These are phyloP conservation scores for Chaenogobius annularis DNA, from an alignment of 2,113 vertebrate genomes.

Conservation along the genomic window DNA sequence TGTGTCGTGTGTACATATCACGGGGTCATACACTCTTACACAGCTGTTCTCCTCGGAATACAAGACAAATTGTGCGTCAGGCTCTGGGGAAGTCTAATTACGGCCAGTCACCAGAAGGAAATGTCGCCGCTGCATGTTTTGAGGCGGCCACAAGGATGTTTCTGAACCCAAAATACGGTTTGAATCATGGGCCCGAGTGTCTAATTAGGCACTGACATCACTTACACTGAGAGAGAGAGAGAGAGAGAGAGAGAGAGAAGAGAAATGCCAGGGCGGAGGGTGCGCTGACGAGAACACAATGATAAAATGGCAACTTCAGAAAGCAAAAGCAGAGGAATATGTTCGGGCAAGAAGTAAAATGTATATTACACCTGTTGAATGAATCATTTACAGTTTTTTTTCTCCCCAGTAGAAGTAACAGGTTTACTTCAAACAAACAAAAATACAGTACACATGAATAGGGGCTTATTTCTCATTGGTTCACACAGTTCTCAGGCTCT, in stretches of 20 bases:
- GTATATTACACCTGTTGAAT: too few relatives aligned
- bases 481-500: too few relatives aligned
- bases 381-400: too few relatives aligned
- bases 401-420: too few relatives aligned
- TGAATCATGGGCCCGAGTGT: neutral
- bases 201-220: conserved; percentile 11
- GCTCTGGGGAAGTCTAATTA: conserved; percentile 8
- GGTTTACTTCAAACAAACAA: too few relatives aligned
- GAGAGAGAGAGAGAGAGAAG: neutral
- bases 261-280: neutral
- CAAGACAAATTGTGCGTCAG: conserved; percentile 3
- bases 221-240: neutral
- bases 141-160: neutral
- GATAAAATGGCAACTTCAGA: neutral
- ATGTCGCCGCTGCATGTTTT: conserved; percentile 11
- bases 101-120: conserved; percentile 12
- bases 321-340: neutral
- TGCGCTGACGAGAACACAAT: neutral
- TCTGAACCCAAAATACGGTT: conserved; percentile 9
- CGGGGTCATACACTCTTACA: neutral
- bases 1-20: neutral
- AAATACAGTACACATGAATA: too few relatives aligned
- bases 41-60: conserved; percentile 8
- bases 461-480: too few relatives aligned
- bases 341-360: neutral